Evolutionary conservation across 2,888 invertebrate species (phyloP).

Genomic region (Sarcophaga subvicina): DNA sequence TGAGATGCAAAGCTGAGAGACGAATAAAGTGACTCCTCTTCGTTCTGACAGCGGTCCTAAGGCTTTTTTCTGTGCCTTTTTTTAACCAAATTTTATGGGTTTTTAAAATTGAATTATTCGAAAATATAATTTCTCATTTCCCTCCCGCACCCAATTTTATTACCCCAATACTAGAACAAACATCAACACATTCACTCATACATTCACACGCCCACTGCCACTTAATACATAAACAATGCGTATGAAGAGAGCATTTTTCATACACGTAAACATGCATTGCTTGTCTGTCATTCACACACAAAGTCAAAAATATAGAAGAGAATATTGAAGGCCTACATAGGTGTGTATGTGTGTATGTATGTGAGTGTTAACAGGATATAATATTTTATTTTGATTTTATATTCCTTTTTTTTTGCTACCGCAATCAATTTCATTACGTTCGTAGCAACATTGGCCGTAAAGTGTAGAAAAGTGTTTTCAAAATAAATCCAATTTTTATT

Average conservation of each 20-base stretch:
- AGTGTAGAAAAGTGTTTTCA: conserved; percentile 41
- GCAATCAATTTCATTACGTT: conserved; percentile 54
- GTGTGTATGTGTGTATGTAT: background rate
- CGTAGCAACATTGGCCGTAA: conserved; percentile 33
- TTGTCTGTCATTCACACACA: too few species aligned
- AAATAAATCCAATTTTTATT: conserved; percentile 37
- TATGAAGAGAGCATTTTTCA: too few species aligned
- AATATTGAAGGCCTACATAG: background rate
- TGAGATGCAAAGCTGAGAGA: too few species aligned
- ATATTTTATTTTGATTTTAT: conserved; percentile 26
- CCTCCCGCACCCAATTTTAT: too few species aligned
- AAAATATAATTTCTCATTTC: conserved; percentile 40
- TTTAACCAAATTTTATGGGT: conserved; percentile 48
- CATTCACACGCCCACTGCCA: too few species aligned
- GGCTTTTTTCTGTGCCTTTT: conserved; percentile 5
- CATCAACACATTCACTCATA: too few species aligned
- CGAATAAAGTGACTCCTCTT: background rate
- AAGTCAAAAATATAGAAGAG: background rate
- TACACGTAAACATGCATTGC: too few species aligned
- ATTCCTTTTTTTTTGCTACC: conserved; percentile 20
- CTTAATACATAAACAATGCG: too few species aligned
- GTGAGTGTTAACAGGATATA: conserved; percentile 3
- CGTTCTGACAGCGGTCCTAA: background rate
- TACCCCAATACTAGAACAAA: too few species aligned
- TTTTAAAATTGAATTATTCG: conserved; percentile 57